Percentiles rank a stretch among this genome's conserved stretches.
Conservation (phyloP, 2,888 invertebrate species). For the Mesoligia furuncula region DNA sequence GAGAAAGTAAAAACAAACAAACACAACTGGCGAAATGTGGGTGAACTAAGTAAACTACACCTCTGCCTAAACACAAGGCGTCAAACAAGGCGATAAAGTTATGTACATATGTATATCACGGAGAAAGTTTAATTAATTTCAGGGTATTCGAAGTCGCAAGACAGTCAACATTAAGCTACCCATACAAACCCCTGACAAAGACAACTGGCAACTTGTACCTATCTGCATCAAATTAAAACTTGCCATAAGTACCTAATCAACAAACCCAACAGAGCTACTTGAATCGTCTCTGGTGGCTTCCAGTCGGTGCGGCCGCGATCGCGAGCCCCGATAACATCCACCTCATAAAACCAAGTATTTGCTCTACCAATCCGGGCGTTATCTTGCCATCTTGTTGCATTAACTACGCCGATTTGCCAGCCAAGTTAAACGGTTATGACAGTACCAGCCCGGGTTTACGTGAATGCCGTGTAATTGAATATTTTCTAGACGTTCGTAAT, state of each 20-base stretch:
- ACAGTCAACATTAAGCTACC: not conserved
- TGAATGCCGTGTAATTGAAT: conserved; percentile 57
- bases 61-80: too few relatives aligned
- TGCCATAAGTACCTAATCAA: conserved; percentile 32
- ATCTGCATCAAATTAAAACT: conserved; percentile 22
- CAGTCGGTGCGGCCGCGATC: conserved; percentile 53
- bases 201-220: not conserved
- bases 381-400: conserved; percentile 65
- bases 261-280: conserved; percentile 37
- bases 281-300: conserved; percentile 58
- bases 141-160: not conserved
- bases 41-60: too few relatives aligned
- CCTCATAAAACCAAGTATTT: conserved; percentile 59
- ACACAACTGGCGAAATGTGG: too few relatives aligned
- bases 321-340: conserved; percentile 50
- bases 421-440: conserved; percentile 58
- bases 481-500: conserved; percentile 45
- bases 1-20: too few relatives aligned
- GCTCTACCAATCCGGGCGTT: conserved; percentile 46
- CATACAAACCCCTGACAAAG: not conserved
- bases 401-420: conserved; percentile 65
- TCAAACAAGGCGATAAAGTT: too few relatives aligned
- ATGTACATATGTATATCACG: too few relatives aligned
- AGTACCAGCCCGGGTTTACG: conserved; percentile 44
- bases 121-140: not conserved